Evolutionary conservation across 2,888 invertebrate genomes (phyloP), one percentile per base, ranked within the genome.

Genomic region (Diogma glabrata): DNA sequence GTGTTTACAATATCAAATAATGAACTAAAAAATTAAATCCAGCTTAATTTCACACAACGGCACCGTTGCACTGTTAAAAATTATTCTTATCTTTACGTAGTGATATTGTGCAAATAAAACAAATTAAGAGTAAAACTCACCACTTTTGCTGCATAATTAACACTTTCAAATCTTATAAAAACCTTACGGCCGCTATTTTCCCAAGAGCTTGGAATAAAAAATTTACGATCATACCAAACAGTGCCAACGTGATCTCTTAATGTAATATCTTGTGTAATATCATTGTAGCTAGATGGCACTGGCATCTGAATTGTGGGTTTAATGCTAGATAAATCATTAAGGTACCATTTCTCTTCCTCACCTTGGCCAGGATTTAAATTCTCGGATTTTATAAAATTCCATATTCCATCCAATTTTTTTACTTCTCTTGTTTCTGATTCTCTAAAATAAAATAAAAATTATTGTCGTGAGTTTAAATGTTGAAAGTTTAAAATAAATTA

Each of bases 251-350:
- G 93, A 70, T 96, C 94, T 12, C 95, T 73, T 4, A 95, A 66
- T 0, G 75, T 71, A 20, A 73, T 75, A 50, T 90, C 85, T 50
- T 87, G 83, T 0, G 91, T 90, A 12, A 99, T 79, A 67, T 99
- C 97, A 65, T 96, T 96, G 75, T 87, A 97, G 53, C 94, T 94
- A 1, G 92, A 82, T 0, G 96, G 96, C 16, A 97, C 96, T 7
- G 96, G 95, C 94, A 97, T 96, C 20, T 82, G 75, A 51, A 88
- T 83, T 1, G 84, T 81, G 26, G 79, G 69, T 53, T 79, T 79
- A 8, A 75, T 74, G 82, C 79, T 78, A 52, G 76, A 76, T 14
- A 94, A 74, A 60, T 84, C 82, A 54, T 77, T 71, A 53, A 74
- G 72, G 63, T 76, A 89, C 94, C 94, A 95, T 56, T 77, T 73